phyloP scores from a whole-genome alignment of 2,113 vertebrate species.

The Amia ocellicauda region DNA sequence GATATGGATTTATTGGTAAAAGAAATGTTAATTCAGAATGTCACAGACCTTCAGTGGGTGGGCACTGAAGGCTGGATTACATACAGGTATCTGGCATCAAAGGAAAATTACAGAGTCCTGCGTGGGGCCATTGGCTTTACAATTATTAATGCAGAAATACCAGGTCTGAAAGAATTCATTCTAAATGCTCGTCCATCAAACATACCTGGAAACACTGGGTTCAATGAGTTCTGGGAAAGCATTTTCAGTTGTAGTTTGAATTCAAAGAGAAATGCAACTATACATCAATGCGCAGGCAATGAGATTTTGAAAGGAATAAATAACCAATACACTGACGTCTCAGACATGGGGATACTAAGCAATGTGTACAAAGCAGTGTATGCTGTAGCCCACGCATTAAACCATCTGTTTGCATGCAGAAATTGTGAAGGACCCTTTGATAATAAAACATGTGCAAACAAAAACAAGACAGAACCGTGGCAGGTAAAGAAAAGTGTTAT shows the following conservation, averaged over 20 bases:
- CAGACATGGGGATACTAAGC: neutral
- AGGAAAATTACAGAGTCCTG: too few relatives aligned
- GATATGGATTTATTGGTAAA: neutral
- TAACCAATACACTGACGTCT: conserved; percentile 7
- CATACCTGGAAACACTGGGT: neutral
- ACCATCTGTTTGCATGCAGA: conserved; percentile 26
- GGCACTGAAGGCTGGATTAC: conserved; percentile 15
- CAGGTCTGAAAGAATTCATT: conserved; percentile 9
- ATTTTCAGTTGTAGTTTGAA: conserved; percentile 1
- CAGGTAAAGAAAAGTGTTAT: conserved; percentile 26
- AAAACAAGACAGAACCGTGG: conserved; percentile 23
- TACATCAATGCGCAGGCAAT: conserved; percentile 6
- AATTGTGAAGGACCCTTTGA: conserved; percentile 20
- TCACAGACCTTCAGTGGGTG: conserved; percentile 6
- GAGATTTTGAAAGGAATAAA: conserved; percentile 1
- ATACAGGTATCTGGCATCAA: neutral
- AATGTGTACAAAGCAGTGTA: conserved; percentile 16
- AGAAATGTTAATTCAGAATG: conserved; percentile 9
- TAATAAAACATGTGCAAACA: conserved; percentile 26
- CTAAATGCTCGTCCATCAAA: conserved; percentile 6
- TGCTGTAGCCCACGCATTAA: conserved; percentile 16
- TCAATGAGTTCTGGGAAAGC: conserved; percentile 16
- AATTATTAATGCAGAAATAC: neutral
- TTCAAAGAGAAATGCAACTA: neutral
- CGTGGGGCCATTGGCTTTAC: conserved; percentile 8